A percentile compares a stretch with the other conserved stretches of the same genome.
Evolutionary conservation across 2,797 vertebrate species (phyloP).

Genomic region (Serranus cabrilla): DNA sequence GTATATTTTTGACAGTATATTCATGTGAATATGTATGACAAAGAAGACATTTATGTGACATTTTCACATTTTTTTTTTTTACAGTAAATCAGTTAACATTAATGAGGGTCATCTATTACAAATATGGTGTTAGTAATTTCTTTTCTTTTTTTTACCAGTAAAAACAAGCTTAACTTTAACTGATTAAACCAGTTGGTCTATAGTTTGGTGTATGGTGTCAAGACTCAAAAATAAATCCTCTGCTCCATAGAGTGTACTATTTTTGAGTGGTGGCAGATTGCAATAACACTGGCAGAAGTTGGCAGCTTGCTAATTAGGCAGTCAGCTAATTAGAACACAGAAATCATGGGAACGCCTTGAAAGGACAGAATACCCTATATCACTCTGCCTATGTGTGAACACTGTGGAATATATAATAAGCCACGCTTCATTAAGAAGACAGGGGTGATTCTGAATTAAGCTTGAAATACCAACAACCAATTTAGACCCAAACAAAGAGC

Average conservation of each 20-base stretch:
- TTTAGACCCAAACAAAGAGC: conserved; percentile 24
- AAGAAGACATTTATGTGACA: too few species aligned
- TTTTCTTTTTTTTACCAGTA: neutral
- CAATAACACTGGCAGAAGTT: conserved; percentile 29
- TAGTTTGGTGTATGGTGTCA: neutral
- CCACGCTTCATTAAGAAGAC: neutral
- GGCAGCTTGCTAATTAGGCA: conserved; percentile 51
- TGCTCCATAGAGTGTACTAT: conserved; percentile 21
- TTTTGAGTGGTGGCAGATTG: conserved; percentile 51
- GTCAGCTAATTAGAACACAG: conserved; percentile 29
- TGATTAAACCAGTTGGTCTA: neutral
- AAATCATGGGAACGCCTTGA: conserved; percentile 32
- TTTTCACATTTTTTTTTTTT: too few species aligned
- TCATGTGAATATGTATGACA: neutral
- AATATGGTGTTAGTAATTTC: neutral
- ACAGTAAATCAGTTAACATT: too few species aligned
- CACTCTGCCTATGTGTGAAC: neutral
- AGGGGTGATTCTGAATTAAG: conserved; percentile 15
- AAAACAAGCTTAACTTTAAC: neutral
- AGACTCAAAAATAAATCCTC: conserved; percentile 9
- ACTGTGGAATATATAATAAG: neutral
- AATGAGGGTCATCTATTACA: too few species aligned
- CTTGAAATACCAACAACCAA: conserved; percentile 13
- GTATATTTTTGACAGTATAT: neutral
- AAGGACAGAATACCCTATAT: conserved; percentile 16